These are phyloP conservation scores for Hystrix brachyura DNA, from an alignment of 2,113 vertebrate genomes.

Conservation along the genomic window DNA sequence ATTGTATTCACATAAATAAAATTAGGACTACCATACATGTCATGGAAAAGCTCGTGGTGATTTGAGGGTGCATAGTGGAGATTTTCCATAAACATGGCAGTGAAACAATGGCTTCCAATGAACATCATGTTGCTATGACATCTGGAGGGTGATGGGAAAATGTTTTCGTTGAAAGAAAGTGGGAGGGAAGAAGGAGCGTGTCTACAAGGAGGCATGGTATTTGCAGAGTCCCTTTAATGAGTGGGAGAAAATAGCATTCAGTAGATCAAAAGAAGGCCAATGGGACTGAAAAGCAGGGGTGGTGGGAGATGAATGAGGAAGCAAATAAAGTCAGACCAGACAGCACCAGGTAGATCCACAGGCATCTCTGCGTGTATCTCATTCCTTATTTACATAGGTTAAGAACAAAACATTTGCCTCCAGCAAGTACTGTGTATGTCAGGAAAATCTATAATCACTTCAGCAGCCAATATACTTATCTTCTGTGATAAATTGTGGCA, in stretches of 20 bases:
- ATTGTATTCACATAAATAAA: not conserved
- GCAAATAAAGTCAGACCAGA: fast-evolving
- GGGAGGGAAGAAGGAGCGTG: not conserved
- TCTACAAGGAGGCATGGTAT: not conserved
- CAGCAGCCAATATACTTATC: not conserved
- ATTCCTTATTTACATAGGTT: not conserved
- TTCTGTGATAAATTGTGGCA: not conserved
- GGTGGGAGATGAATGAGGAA: not conserved
- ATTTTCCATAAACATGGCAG: not conserved
- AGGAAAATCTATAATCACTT: not conserved
- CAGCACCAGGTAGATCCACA: not conserved
- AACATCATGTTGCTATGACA: fast-evolving
- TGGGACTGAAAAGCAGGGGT: not conserved
- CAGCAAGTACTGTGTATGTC: not conserved
- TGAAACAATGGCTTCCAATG: not conserved
- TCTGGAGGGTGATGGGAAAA: not conserved
- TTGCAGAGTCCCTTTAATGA: not conserved
- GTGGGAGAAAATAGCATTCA: not conserved
- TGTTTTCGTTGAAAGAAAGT: not conserved
- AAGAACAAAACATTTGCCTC: not conserved
- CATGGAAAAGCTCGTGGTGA: not conserved
- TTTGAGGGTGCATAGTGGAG: not conserved
- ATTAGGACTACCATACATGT: not conserved
- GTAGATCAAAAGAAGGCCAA: not conserved
- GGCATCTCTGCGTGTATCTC: not conserved